These are phyloP conservation scores for Grammomys surdaster DNA, from an alignment of 2,113 vertebrate species.

Conservation along the genomic window DNA sequence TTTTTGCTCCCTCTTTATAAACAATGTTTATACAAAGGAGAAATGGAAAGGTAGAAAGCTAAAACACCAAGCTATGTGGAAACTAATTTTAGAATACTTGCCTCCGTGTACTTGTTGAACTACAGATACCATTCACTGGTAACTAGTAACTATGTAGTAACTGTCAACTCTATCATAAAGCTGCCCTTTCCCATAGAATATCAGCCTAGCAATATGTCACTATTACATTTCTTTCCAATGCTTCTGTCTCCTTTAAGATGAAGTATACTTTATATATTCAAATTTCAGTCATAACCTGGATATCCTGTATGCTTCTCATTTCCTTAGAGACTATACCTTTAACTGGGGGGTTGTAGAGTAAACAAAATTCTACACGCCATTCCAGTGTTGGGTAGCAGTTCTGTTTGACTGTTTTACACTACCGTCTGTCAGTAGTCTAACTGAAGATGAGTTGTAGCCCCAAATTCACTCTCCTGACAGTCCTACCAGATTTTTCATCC, in stretches of 20 bases:
- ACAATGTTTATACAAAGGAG: conserved; percentile 19
- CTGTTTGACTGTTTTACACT: not conserved
- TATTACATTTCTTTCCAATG: conserved; percentile 26
- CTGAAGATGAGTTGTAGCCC: conserved; percentile 7
- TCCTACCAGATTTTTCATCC: not conserved
- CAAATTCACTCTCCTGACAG: not conserved
- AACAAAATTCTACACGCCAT: not conserved
- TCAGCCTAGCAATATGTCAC: not conserved
- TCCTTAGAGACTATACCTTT: not conserved
- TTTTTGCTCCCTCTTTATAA: not conserved
- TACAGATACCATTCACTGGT: conserved; percentile 34
- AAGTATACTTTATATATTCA: conserved; percentile 45
- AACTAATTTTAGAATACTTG: conserved; percentile 30
- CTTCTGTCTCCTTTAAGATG: conserved; percentile 46
- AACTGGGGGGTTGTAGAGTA: not conserved
- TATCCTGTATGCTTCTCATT: not conserved
- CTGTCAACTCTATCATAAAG: not conserved
- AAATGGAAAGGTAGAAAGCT: not conserved
- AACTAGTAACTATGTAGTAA: conserved; percentile 24
- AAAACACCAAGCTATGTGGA: not conserved
- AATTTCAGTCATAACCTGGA: conserved; percentile 22
- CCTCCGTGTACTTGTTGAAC: conserved; percentile 26
- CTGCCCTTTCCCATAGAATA: conserved; percentile 12
- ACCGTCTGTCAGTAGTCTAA: not conserved
- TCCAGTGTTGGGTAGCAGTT: not conserved